Conservation (phyloP, 2,113 vertebrate species). For the Prunella fulvescens region DNA sequence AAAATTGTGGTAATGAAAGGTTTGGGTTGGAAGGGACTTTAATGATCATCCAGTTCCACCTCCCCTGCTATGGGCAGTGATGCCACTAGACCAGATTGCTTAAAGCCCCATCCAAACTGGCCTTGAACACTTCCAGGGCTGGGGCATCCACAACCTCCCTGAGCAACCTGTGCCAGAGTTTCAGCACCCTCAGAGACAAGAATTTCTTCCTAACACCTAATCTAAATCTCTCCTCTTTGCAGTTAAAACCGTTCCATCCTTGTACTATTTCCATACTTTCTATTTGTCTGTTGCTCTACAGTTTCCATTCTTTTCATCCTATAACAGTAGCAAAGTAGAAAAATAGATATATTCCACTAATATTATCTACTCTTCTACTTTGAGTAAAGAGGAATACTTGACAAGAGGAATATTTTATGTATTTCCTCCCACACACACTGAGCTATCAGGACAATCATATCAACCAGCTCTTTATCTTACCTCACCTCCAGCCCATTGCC, state of each 20-base stretch:
- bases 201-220: not conserved
- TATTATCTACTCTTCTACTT: not conserved
- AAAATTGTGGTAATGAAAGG: not conserved
- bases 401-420: not conserved
- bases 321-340: not conserved
- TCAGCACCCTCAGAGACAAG: not conserved
- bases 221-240: not conserved
- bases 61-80: no score
- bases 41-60: not conserved
- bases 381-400: not conserved
- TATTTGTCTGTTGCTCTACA: not conserved
- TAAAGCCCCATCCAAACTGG: not conserved
- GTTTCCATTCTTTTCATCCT: not conserved
- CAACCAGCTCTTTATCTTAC: not conserved
- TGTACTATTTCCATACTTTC: not conserved
- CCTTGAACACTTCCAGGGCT: not conserved
- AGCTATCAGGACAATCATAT: not conserved
- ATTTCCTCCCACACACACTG: not conserved
- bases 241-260: not conserved
- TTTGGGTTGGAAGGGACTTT: not conserved
- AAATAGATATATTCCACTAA: not conserved
- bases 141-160: not conserved
- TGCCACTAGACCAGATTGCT: not conserved
- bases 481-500: not conserved
- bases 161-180: not conserved